Evolutionary conservation across 1,140 invertebrate species (phyloP), one percentile per base, ranked within the genome.

Genomic region (Solenopsis invicta): DNA sequence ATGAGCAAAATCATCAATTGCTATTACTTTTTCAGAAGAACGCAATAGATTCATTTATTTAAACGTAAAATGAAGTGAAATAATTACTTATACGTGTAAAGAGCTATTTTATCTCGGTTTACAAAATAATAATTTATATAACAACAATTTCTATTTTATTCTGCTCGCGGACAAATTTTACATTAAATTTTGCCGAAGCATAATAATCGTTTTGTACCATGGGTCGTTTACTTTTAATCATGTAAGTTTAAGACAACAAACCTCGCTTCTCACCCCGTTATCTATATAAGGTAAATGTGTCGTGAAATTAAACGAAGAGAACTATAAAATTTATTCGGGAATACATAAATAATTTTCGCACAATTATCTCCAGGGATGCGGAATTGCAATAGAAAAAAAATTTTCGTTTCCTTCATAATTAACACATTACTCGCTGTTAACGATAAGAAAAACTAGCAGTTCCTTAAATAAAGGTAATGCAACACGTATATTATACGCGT

Each of bases 341-440:
- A 18, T 41, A 54, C 67, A 80, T 62, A 34, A 24, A 13, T 16
- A 9, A 24, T 66, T 21, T 45, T 29, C 4, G 12, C 8, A 41
- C 12, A 1, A 16, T n/a, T 50, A 37, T 54, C 1, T 16, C 16
- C 16, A 41, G n/a, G 18, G n/a, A 24, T 48, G 16, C 2, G 8
- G 4, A 37, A 5, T 37, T 10, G 9, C 61, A 2, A 50, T 64
- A 45, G 29, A 5, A 56, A 3, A 56, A 3, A 21, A 59, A 13
- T 81, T 56, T 29, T 67, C 4, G 21, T 67, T 41, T 54, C 4
- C 2, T 29, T 13, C 29, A 16, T 59, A 71, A 81, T 71, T 81
- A 45, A 16, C 45, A 45, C 24, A 37, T 84, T 84, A 50, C 18
- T 16, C 41, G 41, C 18, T 21, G 18, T 37, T 84, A 84, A 84